Evolutionary conservation across 2,797 vertebrate species (phyloP).

Genomic region (Propithecus perrieri): DNA sequence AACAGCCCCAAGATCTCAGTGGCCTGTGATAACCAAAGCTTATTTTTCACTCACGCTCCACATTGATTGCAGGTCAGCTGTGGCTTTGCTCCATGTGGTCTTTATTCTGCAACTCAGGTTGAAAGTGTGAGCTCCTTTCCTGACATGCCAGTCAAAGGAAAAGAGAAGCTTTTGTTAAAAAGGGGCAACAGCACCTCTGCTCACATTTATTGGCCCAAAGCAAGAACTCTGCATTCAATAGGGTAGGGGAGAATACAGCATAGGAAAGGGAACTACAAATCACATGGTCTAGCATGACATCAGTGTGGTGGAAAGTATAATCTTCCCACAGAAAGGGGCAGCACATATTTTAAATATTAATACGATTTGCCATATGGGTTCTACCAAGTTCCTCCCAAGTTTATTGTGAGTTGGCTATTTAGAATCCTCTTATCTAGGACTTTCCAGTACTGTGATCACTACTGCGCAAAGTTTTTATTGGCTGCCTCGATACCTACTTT

Average conservation of each 20-base stretch:
- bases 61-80: neutral
- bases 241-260: neutral
- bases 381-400: neutral
- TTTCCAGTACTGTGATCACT: neutral
- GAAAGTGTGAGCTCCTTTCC: neutral
- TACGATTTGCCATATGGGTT: neutral
- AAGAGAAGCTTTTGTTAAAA: neutral
- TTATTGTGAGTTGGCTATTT: neutral
- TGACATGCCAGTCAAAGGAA: neutral
- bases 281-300: neutral
- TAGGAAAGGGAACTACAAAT: neutral
- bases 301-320: neutral
- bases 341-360: neutral
- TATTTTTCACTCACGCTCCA: neutral
- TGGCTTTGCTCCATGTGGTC: neutral
- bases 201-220: neutral
- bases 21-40: neutral
- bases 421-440: neutral
- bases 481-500: neutral
- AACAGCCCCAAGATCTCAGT: neutral
- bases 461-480: neutral
- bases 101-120: neutral
- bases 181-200: neutral
- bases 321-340: neutral
- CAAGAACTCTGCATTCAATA: neutral